phyloP scores from a whole-genome alignment of 2,113 vertebrate species.

The Anguilla japonica region DNA sequence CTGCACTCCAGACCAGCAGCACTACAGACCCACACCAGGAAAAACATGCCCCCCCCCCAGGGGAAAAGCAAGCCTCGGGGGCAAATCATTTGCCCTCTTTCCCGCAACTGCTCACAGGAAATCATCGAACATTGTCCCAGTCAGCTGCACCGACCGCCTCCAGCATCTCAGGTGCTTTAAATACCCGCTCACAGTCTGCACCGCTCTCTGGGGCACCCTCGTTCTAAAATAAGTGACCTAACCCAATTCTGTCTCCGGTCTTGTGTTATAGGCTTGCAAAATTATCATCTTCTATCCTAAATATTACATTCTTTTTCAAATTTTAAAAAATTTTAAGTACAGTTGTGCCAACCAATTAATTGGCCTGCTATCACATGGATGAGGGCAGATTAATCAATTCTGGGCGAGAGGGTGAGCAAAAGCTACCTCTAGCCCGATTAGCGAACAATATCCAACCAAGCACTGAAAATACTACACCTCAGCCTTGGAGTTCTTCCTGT shows the following conservation, averaged over 20 bases:
- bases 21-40: not conserved
- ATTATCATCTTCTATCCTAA: not conserved
- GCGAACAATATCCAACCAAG: too few species aligned
- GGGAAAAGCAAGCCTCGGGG: not conserved
- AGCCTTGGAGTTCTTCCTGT: too few species aligned
- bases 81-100: not conserved
- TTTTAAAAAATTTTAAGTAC: not conserved
- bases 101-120: not conserved
- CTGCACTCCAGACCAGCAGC: not conserved
- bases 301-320: not conserved
- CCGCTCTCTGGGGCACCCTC: not conserved
- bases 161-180: not conserved
- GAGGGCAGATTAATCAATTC: too few species aligned
- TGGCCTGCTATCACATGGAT: too few species aligned
- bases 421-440: too few species aligned
- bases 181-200: not conserved
- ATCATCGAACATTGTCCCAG: not conserved
- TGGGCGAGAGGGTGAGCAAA: too few species aligned
- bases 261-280: not conserved
- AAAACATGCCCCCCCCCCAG: not conserved
- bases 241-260: constrained; percentile 24
- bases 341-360: not conserved
- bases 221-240: constrained; percentile 10
- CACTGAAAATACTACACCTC: too few species aligned
- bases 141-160: not conserved